A percentile compares a stretch with the other conserved stretches of the same genome.
Evolutionary conservation across 2,797 vertebrate genomes (phyloP).

Genomic region (Epinephelus awoara): DNA sequence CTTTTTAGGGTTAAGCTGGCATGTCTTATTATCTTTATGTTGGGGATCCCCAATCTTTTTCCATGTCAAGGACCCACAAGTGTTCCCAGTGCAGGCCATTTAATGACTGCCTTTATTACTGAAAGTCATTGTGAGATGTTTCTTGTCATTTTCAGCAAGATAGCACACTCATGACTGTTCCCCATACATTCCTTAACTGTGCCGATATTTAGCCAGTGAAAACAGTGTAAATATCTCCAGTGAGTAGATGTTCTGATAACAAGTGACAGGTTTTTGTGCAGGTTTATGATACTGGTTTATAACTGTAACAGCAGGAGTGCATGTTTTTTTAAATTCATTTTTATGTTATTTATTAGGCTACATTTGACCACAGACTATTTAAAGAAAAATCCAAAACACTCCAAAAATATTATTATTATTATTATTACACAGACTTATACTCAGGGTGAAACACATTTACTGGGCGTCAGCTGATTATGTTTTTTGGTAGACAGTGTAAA

Average conservation of each 20-base stretch:
- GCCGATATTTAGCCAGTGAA: not conserved
- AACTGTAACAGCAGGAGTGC: not conserved
- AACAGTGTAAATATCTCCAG: not conserved
- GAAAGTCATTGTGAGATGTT: not conserved
- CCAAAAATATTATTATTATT: no score
- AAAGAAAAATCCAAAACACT: no score
- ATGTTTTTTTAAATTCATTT: no score
- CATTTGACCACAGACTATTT: no score
- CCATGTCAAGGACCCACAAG: not conserved
- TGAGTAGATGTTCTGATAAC: not conserved
- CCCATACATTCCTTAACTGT: not conserved
- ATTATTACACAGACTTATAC: not conserved
- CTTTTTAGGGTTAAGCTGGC: accelerated
- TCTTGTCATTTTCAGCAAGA: not conserved
- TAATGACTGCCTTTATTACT: no score
- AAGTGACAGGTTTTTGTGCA: not conserved
- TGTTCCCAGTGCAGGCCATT: not conserved
- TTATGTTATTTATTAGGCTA: no score
- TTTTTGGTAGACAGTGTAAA: not conserved
- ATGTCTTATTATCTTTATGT: not conserved
- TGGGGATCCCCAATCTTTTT: not conserved
- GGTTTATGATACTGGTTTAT: not conserved
- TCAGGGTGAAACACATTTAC: not conserved
- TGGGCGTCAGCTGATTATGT: no score
- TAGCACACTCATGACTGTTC: not conserved